Base-by-base conservation (phyloP, 1,140 invertebrate genomes). In the Bicyclus anynana region DNA sequence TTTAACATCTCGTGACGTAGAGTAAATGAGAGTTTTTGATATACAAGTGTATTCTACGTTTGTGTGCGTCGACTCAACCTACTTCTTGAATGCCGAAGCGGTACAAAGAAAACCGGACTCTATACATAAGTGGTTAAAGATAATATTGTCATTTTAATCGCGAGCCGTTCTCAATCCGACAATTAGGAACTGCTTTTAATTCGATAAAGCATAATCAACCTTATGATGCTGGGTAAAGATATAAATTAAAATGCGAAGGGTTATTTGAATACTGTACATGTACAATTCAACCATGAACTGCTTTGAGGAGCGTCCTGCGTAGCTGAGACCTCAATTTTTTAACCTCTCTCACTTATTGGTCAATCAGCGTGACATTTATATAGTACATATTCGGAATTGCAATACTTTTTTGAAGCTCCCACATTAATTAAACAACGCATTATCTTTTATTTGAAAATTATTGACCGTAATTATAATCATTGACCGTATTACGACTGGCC, bases 241-340 rank as follows among this genome's bases (percentile, higher is more conserved):
- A 35, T 56, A 77, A 56, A 76, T 67, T 81, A 23, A 59, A 40
- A 35, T 68, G 59, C 37, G 20, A 47, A 26, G 46, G 29, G n/a
- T 13, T 62, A 70, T 73, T 77, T 72, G 66, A 81, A 74, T 67
- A 76, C 67, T 78, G 75, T 79, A 83, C 80, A 84, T 84, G 77
- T 84, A 77, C 75, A 74, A 80, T 83, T 85, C 82, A 87, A 87
- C 84, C 84, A 85, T 87, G 84, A 87, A 85, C 84, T 84, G 74
- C 84, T 85, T 84, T 71, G 82, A 84, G 78, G 80, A 86, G 70
- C 79, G 79, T 86, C 85, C 85, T 82, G 81, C 78, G 79, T 76
- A 67, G 68, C 72, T 73, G 69, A 88, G 83, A 85, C 85, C 85
- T 85, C 85, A 86, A 84, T 88, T 88, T 87, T 87, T 86, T 78